Conservation (phyloP, 2,113 vertebrate species). For the Galbula dea region DNA sequence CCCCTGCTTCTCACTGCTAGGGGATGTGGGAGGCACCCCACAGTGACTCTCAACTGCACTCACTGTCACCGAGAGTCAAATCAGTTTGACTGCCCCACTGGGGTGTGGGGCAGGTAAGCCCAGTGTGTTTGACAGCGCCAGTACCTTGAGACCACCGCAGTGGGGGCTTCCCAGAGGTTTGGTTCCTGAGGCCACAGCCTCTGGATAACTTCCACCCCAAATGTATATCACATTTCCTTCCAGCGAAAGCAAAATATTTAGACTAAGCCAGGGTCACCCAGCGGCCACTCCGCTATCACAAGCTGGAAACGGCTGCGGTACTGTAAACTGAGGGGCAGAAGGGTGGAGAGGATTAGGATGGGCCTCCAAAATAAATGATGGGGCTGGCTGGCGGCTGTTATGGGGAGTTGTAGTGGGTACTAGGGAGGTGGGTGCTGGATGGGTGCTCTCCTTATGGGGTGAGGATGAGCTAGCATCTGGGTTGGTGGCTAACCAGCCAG, state of each 20-base stretch:
- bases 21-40: neutral
- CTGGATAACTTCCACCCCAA: slow-evolving; percentile 62
- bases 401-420: neutral
- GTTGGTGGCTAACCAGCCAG: neutral
- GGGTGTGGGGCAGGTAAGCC: neutral
- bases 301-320: slow-evolving; percentile 8
- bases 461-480: neutral
- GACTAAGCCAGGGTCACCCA: slow-evolving; percentile 48
- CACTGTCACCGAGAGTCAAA: neutral
- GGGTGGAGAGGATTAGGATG: neutral
- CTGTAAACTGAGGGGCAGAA: neutral
- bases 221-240: slow-evolving; percentile 66
- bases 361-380: neutral
- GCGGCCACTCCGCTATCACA: slow-evolving; percentile 21
- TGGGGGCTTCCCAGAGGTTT: neutral
- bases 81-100: accelerated
- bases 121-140: neutral
- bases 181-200: slow-evolving; percentile 1
- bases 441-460: accelerated
- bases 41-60: neutral
- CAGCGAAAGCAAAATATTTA: slow-evolving; percentile 69
- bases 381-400: neutral
- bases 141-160: neutral
- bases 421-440: accelerated
- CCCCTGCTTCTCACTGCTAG: neutral